Base-by-base conservation (phyloP, 2,797 vertebrate genomes). In the Anniella stebbinsi region DNA sequence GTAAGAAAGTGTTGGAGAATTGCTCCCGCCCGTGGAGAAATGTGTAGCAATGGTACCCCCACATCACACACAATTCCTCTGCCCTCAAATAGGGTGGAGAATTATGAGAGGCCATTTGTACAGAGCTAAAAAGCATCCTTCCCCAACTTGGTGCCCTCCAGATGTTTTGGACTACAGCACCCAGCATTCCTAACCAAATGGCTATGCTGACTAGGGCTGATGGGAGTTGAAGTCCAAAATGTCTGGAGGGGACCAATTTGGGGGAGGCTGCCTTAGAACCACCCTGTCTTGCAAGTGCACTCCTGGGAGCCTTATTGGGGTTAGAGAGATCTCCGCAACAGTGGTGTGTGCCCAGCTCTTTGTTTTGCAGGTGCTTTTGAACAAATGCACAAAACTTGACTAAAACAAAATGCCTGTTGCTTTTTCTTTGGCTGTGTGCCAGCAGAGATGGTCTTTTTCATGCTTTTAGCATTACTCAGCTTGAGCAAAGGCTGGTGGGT, bases 321-420 rank as follows among this genome's bases (percentile, higher is more conserved):
- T 57, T 45, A 85, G 41, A 84, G 41, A 21, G 41, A 11, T 84
- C 72, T n/a, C 38, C 41, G 11, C 18, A 48, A 67, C 17, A 21
- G 7, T 67, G 17, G 25, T 13, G 15, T 69, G 17, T 23, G 60
- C 21, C 60, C 30, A 63, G 18, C 3, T 76, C 17, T 67, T 45
- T 84, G 18, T 28, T 23, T 73, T 0, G 0, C 84, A 90, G 85
- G 90, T 93, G 83, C 13, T 2, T 2, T 4, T 54, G 8, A 76
- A 28, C 17, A 18, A 88, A 51, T 75, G 8, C 4, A 2, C 36
- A 21, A 1, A 0, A 0, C 11, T 69, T 51, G 67, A 2, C 10
- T 21, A 33, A 36, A 33, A 48, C 81, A 87, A 45, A 36, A 5
- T 57, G 33, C 18, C 45, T 60, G 41, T 54, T 3, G 30, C 41